phyloP scores from a whole-genome alignment of 2,113 vertebrate genomes.

The Aegotheles bennettii region DNA sequence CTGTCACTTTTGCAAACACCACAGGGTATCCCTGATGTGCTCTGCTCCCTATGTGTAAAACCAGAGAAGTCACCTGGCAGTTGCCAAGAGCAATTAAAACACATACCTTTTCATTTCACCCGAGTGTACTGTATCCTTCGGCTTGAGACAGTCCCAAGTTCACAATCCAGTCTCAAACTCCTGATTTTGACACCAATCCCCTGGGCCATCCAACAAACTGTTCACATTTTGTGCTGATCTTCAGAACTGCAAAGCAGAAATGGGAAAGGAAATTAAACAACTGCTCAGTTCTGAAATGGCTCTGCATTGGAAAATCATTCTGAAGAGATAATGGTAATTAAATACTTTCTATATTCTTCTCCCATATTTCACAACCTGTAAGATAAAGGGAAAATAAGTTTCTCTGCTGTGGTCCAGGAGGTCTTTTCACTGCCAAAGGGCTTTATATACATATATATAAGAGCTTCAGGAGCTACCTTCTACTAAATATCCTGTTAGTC shows the following conservation, averaged over 20 bases:
- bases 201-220: not conserved
- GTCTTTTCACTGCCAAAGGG: not conserved
- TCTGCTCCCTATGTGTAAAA: not conserved
- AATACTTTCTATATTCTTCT: not conserved
- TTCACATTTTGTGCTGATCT: not conserved
- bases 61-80: not conserved
- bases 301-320: not conserved
- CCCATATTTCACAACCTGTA: not conserved
- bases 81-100: not conserved
- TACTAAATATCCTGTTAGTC: not conserved
- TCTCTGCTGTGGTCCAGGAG: not conserved
- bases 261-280: not conserved
- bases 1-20: not conserved
- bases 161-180: not conserved
- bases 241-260: not conserved
- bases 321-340: not conserved
- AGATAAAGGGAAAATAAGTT: not conserved
- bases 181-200: not conserved
- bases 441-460: not conserved
- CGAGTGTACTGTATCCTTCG: not conserved
- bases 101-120: not conserved
- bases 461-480: not conserved
- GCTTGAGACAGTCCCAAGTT: not conserved
- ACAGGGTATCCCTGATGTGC: rapidly evolving
- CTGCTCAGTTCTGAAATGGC: not conserved